phyloP scores from a whole-genome alignment of 2,113 vertebrate genomes.

The Ceyx melanurus region DNA sequence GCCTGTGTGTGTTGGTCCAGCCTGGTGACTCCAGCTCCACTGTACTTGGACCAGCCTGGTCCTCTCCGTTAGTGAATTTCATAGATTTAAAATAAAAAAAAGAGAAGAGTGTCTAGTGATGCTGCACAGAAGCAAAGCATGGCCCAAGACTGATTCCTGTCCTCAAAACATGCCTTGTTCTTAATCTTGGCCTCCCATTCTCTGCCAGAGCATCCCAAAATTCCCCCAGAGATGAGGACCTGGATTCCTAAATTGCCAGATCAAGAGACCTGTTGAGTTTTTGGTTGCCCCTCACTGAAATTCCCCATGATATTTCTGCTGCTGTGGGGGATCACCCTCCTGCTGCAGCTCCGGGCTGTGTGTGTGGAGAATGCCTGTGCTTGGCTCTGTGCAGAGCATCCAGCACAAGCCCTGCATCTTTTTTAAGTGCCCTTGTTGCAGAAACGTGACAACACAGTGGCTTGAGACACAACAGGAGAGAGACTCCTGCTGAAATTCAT shows the following conservation, averaged over 20 bases:
- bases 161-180: not conserved
- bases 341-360: not conserved
- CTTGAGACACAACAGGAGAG: not conserved
- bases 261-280: not conserved
- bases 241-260: not conserved
- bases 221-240: not conserved
- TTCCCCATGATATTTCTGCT: not conserved
- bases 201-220: not conserved
- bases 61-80: not conserved
- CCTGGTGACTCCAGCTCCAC: not conserved
- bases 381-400: not conserved
- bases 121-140: not conserved
- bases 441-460: not conserved
- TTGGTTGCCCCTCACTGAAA: not conserved
- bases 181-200: not conserved
- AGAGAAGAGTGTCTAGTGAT: not conserved
- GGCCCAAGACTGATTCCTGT: not conserved
- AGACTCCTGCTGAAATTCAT: not conserved
- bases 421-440: not conserved
- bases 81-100: not conserved
- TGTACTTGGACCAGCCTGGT: not conserved
- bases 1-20: not conserved
- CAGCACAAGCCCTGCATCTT: not conserved
- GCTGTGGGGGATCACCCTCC: not conserved
- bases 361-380: not conserved